Base-by-base conservation (phyloP, 2,113 vertebrate species). In the Falcunculus frontatus region DNA sequence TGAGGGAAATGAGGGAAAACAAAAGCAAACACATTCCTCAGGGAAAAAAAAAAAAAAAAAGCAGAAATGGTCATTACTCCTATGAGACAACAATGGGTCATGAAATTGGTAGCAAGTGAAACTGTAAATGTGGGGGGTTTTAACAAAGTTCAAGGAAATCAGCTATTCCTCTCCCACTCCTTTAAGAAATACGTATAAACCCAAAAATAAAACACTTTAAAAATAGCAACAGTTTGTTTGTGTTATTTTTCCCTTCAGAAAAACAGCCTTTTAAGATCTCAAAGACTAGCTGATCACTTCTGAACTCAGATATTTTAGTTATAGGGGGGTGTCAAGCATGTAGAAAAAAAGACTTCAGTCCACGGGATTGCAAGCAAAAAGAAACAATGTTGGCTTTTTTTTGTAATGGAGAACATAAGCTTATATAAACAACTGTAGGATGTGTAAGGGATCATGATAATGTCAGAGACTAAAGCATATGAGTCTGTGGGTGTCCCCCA, bases 341-440 rank as follows among this genome's bases (percentile, higher is more conserved):
- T 0, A 70, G 22, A 52, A 65, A 84, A 60, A 78, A 75, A 47
- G 2, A 9, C 26, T 57, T 87, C 47, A 46, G 10, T 49, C 10
- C 20, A 62, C 3, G 2, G 15, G n/a, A 32, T 25, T 73, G 13
- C 11, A 83, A 57, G 16, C 4, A 41, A 72, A 90, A 83, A 77
- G 19, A 42, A 39, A 1, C 2, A 84, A 49, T 46, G 12, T 14
- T 16, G 64, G 13, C n/a, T n/a, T 52, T 76, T 84, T 70, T 69
- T 69, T 73, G 4, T 59, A 33, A 47, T 25, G 22, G 44, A 82
- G 70, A 82, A 82, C 64, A 63, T 87, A 75, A 95, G 26, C 44
- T 92, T 90, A n/a, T 86, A n/a, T 86, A 94, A 95, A 85, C 63
- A 90, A 87, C 50, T 78, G 64, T 84, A 75, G 73, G 65, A 89